These are phyloP conservation scores for Anthophora plumipes DNA, from an alignment of 2,888 invertebrate species.

Conservation along the genomic window DNA sequence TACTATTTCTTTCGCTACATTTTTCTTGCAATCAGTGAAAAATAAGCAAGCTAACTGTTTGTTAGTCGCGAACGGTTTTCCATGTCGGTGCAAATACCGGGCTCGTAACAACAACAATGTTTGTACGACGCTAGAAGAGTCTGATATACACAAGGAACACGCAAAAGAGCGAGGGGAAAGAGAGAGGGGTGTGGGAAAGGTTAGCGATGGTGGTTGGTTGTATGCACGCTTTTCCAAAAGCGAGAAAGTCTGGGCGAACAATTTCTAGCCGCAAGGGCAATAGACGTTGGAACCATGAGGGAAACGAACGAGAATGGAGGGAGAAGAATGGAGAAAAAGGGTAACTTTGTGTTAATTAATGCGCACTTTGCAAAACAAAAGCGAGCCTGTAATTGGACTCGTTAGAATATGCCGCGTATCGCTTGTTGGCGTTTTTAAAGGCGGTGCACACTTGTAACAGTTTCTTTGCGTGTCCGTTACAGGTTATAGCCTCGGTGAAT, in stretches of 20 bases:
- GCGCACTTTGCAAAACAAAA: slow-evolving; percentile 38
- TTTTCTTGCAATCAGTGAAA: neutral
- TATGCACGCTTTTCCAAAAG: slow-evolving; percentile 30
- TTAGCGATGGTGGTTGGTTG: no score
- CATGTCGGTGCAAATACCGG: slow-evolving; percentile 13
- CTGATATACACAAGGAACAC: neutral
- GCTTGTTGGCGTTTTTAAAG: neutral
- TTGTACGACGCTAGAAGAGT: neutral
- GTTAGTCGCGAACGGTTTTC: neutral
- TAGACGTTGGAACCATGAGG: neutral
- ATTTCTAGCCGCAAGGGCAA: slow-evolving; percentile 19
- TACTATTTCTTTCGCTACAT: neutral
- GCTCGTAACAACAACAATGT: slow-evolving; percentile 13
- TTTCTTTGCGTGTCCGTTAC: neutral
- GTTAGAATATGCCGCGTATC: slow-evolving; percentile 20
- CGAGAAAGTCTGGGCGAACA: slow-evolving; percentile 33
- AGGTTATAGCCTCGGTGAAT: neutral
- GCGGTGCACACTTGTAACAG: no score
- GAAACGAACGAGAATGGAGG: neutral
- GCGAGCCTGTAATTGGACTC: slow-evolving; percentile 39
- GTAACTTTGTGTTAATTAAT: slow-evolving; percentile 56
- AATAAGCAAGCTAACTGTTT: neutral
- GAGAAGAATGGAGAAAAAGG: slow-evolving; percentile 5
- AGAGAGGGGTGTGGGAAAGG: neutral
- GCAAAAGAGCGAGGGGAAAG: neutral